Conservation (phyloP, 30 jellyfish, hydroid and myxozoan genomes). For the Nemopilema nomurai region DNA sequence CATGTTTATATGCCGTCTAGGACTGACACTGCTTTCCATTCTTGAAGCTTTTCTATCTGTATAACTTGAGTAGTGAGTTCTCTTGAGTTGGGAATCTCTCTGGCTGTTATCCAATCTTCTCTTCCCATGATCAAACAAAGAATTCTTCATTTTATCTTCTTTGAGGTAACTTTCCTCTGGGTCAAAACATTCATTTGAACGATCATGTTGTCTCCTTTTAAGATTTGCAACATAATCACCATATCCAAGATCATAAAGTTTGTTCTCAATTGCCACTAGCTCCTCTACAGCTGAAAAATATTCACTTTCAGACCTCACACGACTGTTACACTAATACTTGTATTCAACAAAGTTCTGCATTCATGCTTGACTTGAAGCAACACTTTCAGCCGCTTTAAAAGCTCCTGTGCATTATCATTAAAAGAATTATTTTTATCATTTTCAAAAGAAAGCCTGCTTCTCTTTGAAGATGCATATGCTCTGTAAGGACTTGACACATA, state of each 20-base stretch:
- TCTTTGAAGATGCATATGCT: not conserved
- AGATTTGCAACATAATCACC: constrained; percentile 9
- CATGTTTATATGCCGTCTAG: not conserved
- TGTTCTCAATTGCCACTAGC: constrained; percentile 19
- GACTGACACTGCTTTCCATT: too few species aligned
- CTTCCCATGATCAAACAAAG: not conserved
- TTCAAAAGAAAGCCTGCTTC: not conserved
- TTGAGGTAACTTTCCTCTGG: not conserved
- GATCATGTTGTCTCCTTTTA: not conserved
- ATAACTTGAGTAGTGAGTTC: too few species aligned
- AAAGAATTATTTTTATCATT: not conserved
- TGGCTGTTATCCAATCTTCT: too few species aligned
- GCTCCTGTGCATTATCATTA: not conserved
- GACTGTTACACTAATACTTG: constrained; percentile 26
- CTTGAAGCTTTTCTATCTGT: too few species aligned
- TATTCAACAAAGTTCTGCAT: constrained; percentile 19
- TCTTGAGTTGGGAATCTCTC: too few species aligned
- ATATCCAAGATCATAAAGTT: constrained; percentile 13
- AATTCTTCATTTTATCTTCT: not conserved
- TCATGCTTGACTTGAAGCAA: constrained; percentile 7
- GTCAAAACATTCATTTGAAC: not conserved
- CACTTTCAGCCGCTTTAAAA: not conserved
- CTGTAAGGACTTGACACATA: not conserved
- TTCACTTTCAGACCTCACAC: constrained; percentile 16
- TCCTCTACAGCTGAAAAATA: constrained; percentile 47